phyloP scores from a whole-genome alignment of 2,797 vertebrate species.

The Spheniscus humboldti region DNA sequence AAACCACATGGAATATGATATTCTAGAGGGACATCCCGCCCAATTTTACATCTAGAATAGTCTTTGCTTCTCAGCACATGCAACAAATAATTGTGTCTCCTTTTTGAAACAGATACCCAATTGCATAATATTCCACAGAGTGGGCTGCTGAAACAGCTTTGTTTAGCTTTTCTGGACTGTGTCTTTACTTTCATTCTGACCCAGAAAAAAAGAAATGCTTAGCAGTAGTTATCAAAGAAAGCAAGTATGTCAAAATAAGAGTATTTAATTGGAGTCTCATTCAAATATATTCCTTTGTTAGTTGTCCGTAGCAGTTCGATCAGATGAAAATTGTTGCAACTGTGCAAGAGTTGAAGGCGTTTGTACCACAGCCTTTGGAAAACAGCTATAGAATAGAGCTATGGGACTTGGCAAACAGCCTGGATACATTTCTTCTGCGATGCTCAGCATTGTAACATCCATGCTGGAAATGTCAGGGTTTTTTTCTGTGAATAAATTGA shows the following conservation, averaged over 20 bases:
- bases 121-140: not conserved
- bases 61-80: constrained; percentile 34
- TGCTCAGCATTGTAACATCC: not conserved
- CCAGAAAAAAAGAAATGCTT: not conserved
- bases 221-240: constrained; percentile 9
- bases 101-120: constrained; percentile 40
- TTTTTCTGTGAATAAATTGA: not conserved
- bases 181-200: constrained; percentile 8
- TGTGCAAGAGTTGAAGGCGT: constrained; percentile 1
- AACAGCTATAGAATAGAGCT: not conserved
- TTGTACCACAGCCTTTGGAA: constrained; percentile 9
- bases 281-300: constrained; percentile 43
- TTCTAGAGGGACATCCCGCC: not conserved
- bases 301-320: not conserved
- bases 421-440: not conserved
- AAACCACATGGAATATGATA: not conserved
- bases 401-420: not conserved
- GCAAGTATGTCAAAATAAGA: constrained; percentile 32
- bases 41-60: not conserved
- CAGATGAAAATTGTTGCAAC: constrained; percentile 31
- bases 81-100: constrained; percentile 17
- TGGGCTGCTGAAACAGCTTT: constrained; percentile 33
- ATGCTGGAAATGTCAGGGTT: not conserved
- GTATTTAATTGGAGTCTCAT: constrained; percentile 17
- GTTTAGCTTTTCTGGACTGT: constrained; percentile 36